Base-by-base conservation (phyloP, 2,113 vertebrate genomes). In the Nycticebus coucang region DNA sequence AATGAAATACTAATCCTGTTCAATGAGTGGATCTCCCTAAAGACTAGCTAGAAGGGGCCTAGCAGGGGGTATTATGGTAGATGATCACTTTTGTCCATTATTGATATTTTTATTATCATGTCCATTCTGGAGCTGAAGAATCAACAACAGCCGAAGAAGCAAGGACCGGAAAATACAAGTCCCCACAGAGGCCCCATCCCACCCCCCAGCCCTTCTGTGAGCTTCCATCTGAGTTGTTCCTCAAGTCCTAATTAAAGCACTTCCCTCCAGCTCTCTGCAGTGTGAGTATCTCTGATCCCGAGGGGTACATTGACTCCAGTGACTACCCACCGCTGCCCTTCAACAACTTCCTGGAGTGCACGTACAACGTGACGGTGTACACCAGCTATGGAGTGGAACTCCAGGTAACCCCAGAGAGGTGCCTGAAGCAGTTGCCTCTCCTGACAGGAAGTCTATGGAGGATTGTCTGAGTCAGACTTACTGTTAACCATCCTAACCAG, bases 361-460 rank as follows among this genome's bases (percentile, higher is more conserved):
- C 98, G 9, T 99, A 99, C 99, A 99, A 99, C 0, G 98, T 99
- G 97, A 99, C 99, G 0, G 99, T 99, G 97, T 99, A 99, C 98
- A 99, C 99, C 0, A 99, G 99, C 95, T 99, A 99, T 0, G 99
- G 99, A 0, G 99, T 99, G 7, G 99, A 99, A 97, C 98, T 99
- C 57, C 99, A 99, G 99, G 99, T 99, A 98, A 97, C 96, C 13
- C 3, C n/a, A 0, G 41, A 17, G 4, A 30, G 26, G 11, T 0
- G 0, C 28, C 45, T 7, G 2, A 2, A 0, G 12, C 7, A 93
- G 24, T 37, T 35, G 14, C 11, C 41, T 37, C 53, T 21, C n/a
- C 82, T 57, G 14, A 15, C 33, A 30, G 86, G 28, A 28, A 26
- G 30, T 37, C 79, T 11, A 19, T 1, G 30, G 14, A 64, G 41